A percentile compares a stretch with the other conserved stretches of the same genome.
Conservation (phyloP, 2,888 invertebrate species). For the Drosophila sordidula region DNA sequence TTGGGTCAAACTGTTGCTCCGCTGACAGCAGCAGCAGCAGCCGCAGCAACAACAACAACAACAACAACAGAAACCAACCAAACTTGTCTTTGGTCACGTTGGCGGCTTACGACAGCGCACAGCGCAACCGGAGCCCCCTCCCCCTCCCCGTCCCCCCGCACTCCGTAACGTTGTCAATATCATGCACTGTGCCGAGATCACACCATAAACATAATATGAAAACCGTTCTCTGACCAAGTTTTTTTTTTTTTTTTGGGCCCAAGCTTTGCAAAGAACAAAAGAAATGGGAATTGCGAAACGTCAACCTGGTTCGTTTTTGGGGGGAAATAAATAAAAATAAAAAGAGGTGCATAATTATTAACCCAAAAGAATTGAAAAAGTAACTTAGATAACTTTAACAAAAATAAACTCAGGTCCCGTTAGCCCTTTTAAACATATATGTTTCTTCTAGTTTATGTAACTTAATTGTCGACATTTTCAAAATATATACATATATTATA, state of each 20-base stretch:
- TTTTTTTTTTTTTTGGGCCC: slow-evolving; percentile 12
- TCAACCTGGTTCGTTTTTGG: not conserved
- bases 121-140: slow-evolving; percentile 11
- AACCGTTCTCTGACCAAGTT: slow-evolving; percentile 56
- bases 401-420: no score
- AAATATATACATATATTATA: no score
- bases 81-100: slow-evolving; percentile 73
- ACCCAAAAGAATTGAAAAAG: no score
- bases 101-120: slow-evolving; percentile 55
- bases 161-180: slow-evolving; percentile 38
- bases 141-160: not conserved
- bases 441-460: no score
- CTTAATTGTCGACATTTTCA: no score
- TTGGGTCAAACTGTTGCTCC: slow-evolving; percentile 75
- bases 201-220: slow-evolving; percentile 36
- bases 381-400: no score
- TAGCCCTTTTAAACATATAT: no score
- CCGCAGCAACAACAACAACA: slow-evolving; percentile 26
- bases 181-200: slow-evolving; percentile 37
- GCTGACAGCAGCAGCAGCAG: slow-evolving; percentile 32
- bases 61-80: slow-evolving; percentile 55
- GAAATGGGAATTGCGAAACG: slow-evolving; percentile 31
- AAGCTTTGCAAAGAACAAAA: slow-evolving; percentile 27
- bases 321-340: not conserved
- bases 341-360: no score